Conservation (phyloP, 1,140 invertebrate species). For the Nasonia longicornis region DNA sequence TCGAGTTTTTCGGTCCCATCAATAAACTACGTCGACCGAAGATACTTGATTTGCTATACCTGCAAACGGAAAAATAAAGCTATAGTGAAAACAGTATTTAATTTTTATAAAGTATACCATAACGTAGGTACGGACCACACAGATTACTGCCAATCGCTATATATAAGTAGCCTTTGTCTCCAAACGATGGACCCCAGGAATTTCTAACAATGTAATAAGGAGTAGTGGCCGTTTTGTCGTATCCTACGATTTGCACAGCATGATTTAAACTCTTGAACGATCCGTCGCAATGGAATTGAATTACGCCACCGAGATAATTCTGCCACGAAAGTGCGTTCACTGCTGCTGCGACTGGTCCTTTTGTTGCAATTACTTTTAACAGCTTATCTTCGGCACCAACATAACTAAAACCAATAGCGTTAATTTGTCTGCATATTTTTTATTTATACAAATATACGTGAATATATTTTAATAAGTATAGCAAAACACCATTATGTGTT, state of each 20-base stretch:
- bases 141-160: conserved; percentile 83
- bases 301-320: conserved; percentile 87
- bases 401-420: conserved; percentile 68
- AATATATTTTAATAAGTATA: background rate
- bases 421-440: background rate
- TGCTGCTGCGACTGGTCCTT: conserved; percentile 83
- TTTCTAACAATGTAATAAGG: conserved; percentile 90
- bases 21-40: conserved; percentile 59
- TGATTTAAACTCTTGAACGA: conserved; percentile 79
- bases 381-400: conserved; percentile 77
- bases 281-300: conserved; percentile 83
- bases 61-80: conserved; percentile 50
- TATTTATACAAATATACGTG: background rate
- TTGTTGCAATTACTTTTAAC: conserved; percentile 73
- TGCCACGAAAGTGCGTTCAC: conserved; percentile 90
- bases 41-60: conserved; percentile 69
- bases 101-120: conserved; percentile 6
- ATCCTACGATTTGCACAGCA: conserved; percentile 88
- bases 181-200: conserved; percentile 86
- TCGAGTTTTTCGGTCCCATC: background rate
- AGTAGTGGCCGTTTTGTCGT: conserved; percentile 78
- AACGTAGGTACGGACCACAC: conserved; percentile 72
- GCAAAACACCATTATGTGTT: too few species aligned
- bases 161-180: conserved; percentile 82
- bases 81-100: conserved; percentile 28